These are phyloP conservation scores for Protobothrops flavoviridis DNA, from an alignment of 2,113 vertebrate genomes.

Conservation along the genomic window DNA sequence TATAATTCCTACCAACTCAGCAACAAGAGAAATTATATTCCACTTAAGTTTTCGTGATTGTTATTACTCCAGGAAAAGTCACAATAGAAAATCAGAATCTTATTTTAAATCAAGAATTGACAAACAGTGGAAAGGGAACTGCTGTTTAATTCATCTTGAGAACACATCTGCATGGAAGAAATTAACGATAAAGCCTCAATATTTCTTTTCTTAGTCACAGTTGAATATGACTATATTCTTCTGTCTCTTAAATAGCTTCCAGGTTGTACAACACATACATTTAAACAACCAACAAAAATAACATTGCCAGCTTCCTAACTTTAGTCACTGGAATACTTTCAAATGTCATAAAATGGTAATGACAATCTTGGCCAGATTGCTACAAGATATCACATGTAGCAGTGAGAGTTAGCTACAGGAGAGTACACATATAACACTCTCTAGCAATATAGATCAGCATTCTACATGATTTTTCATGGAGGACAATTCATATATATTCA, in stretches of 20 bases:
- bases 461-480: not conserved
- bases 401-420: not conserved
- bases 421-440: too few species aligned
- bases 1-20: too few species aligned
- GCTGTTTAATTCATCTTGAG: not conserved
- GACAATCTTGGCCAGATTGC: not conserved
- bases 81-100: too few species aligned
- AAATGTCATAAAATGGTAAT: not conserved
- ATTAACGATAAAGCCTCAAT: not conserved
- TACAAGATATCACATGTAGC: not conserved
- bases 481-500: too few species aligned
- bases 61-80: too few species aligned
- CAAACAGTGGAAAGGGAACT: too few species aligned
- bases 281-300: not conserved
- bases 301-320: rapidly evolving
- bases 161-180: not conserved
- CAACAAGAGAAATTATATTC: too few species aligned
- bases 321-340: not conserved
- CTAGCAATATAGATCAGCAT: not conserved
- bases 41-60: too few species aligned
- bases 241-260: not conserved
- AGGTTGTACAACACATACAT: rapidly evolving
- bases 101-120: too few species aligned
- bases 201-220: not conserved
- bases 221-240: not conserved